Base-by-base conservation (phyloP, 1,140 invertebrate genomes). In the Luehdorfia chinensis region DNA sequence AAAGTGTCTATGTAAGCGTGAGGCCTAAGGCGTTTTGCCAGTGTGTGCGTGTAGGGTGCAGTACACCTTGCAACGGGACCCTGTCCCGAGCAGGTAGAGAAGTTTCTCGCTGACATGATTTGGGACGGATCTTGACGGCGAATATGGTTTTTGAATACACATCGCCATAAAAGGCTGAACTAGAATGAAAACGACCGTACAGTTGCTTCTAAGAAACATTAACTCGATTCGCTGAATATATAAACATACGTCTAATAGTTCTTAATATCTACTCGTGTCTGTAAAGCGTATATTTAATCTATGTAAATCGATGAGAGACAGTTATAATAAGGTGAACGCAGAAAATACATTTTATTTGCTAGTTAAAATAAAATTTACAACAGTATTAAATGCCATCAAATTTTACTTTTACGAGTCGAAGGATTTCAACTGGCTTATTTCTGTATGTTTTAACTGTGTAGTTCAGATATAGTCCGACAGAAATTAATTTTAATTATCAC, bases 61-160 rank as follows among this genome's bases (percentile, higher is more conserved):
- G 48, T 75, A 68, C 78, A 77, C 75, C 75, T 79, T 79, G 77
- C 77, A 73, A 78, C 73, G 75, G 76, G 74, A 79, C 66, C 62
- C 50, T 37, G 46, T 23, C 66, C 63, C 52, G 50, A 68, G 74
- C 80, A 84, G 77, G 80, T 84, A 84, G 77, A 72, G 54, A 60
- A 46, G 39, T 54, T 50, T 47, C 59, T 54, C 54, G 66, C 65
- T 77, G 72, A 76, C 72, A 75, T 63, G 62, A 66, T 71, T 69
- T 55, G 51, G 51, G 54, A 74, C 72, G 62, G 63, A 74, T 69
- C 67, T 62, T 46, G 55, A 48, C 59, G 55, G 61, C 69, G 66
- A 78, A 76, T 78, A 75, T 76, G 63, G 59, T 54, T 70, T 65
- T 66, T 54, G 45, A 59, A 61, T 27, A 57, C 61, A 50, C 43